These are phyloP conservation scores for Agonopterix heracliana DNA, from an alignment of 2,888 invertebrate species.

Conservation along the genomic window DNA sequence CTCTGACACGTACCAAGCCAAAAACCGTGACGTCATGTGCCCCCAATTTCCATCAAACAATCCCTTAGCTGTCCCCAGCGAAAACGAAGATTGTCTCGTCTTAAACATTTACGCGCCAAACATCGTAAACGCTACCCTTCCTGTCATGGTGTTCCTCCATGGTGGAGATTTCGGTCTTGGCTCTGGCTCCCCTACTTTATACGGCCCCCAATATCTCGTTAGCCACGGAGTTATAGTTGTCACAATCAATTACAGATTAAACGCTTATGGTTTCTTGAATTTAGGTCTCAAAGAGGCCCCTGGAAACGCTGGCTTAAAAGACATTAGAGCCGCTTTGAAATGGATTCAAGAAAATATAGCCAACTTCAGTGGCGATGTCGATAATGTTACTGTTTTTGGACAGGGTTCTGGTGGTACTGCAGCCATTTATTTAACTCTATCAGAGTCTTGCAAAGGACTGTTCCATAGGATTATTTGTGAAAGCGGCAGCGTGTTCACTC, in stretches of 20 bases:
- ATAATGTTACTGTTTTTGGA: conserved; percentile 65
- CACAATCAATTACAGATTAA: conserved; percentile 68
- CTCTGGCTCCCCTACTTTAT: conserved; percentile 52
- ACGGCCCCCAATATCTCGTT: conserved; percentile 65
- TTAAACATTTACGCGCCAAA: conserved; percentile 59
- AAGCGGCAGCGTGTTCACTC: conserved; percentile 54
- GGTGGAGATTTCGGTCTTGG: conserved; percentile 70
- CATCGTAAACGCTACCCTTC: conserved; percentile 33
- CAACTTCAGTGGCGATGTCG: conserved; percentile 53
- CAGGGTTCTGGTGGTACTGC: conserved; percentile 64
- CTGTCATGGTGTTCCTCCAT: conserved; percentile 68
- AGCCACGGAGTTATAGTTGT: conserved; percentile 60
- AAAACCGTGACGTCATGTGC: conserved; percentile 49
- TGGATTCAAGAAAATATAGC: conserved; percentile 60
- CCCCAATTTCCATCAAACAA: conserved; percentile 59
- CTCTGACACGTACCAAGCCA: conserved; percentile 51
- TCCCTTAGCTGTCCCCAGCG: conserved; percentile 53
- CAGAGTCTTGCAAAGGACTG: conserved; percentile 54
- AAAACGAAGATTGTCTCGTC: conserved; percentile 65
- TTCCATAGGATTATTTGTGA: conserved; percentile 60
- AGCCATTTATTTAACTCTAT: conserved; percentile 56
- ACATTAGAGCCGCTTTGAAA: conserved; percentile 60
- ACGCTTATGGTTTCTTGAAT: conserved; percentile 65
- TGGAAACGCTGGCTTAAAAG: conserved; percentile 67
- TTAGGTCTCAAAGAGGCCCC: conserved; percentile 55